Evolutionary conservation across 1,140 invertebrate species (phyloP).

Genomic region (Telenomus remus): DNA sequence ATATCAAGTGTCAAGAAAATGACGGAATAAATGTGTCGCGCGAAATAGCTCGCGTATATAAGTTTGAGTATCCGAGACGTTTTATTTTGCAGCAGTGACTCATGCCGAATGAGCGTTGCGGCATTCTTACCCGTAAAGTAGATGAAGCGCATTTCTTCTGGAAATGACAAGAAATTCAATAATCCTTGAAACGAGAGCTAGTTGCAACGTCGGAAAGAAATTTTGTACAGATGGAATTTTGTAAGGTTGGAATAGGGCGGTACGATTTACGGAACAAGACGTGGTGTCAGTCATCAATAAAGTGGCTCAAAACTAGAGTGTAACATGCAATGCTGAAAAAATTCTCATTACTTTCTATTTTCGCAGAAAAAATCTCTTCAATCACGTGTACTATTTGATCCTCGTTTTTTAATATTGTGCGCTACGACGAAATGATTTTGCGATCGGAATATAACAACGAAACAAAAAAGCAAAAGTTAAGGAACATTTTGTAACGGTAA

Average conservation of each 20-base stretch:
- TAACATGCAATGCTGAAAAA: constrained; percentile 25
- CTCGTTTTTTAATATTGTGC: too few relatives aligned
- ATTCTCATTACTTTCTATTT: too few relatives aligned
- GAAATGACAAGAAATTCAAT: constrained; percentile 74
- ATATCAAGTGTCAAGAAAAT: constrained; percentile 27
- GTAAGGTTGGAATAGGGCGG: constrained; percentile 28
- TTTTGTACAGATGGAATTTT: constrained; percentile 55
- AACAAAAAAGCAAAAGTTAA: constrained; percentile 8
- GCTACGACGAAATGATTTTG: constrained; percentile 47
- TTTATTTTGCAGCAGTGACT: constrained; percentile 47
- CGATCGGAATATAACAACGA: constrained; percentile 48
- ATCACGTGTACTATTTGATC: too few relatives aligned
- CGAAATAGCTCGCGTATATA: constrained; percentile 18
- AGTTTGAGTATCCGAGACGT: constrained; percentile 26
- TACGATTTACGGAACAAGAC: constrained; percentile 2
- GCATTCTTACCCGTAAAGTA: constrained; percentile 61
- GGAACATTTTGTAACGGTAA: constrained; percentile 35
- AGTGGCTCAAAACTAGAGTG: constrained; percentile 24
- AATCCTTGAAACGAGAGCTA: constrained; percentile 66
- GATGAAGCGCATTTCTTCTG: constrained; percentile 74
- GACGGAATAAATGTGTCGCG: constrained; percentile 17
- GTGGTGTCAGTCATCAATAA: constrained; percentile 34
- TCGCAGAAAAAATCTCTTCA: too few relatives aligned
- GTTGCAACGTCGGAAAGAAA: constrained; percentile 28
- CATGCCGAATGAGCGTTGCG: constrained; percentile 44